Conservation (phyloP, 2,113 vertebrate genomes). For the Tragelaphus scriptus region DNA sequence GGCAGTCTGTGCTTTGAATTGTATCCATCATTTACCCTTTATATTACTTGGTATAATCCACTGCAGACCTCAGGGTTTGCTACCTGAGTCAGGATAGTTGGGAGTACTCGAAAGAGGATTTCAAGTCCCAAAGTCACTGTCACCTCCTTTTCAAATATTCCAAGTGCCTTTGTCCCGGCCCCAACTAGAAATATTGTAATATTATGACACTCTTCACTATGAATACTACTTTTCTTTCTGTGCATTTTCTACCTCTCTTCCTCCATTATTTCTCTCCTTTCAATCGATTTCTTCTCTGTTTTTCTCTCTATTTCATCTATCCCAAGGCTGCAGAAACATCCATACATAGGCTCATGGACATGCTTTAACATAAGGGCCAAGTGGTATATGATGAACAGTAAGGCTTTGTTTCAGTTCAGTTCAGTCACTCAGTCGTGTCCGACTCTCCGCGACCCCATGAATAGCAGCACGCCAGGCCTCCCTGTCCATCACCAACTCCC, state of each 20-base stretch:
- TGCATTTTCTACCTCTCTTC: background rate
- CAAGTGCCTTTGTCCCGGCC: background rate
- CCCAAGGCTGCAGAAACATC: background rate
- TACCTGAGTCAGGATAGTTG: background rate
- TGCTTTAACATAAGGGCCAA: background rate
- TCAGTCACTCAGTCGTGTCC: no score
- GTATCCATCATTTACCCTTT: background rate
- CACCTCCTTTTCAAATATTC: background rate
- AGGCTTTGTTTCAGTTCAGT: background rate
- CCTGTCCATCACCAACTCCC: no score
- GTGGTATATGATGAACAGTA: rapidly evolving
- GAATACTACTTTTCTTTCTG: background rate
- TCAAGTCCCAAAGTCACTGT: background rate
- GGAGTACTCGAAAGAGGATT: background rate
- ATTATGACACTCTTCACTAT: no score
- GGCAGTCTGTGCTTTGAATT: background rate
- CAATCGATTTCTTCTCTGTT: background rate
- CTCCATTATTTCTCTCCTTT: background rate
- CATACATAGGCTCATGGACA: rapidly evolving
- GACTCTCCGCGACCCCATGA: no score
- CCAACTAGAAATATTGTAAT: no score
- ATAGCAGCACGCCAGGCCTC: no score
- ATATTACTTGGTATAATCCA: background rate
- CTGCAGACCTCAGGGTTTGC: background rate
- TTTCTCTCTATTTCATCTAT: background rate